Percentiles rank a stretch among this genome's conserved stretches.
Conservation (phyloP, 2,888 invertebrate species). For the Caenorhabditis sp. region DNA sequence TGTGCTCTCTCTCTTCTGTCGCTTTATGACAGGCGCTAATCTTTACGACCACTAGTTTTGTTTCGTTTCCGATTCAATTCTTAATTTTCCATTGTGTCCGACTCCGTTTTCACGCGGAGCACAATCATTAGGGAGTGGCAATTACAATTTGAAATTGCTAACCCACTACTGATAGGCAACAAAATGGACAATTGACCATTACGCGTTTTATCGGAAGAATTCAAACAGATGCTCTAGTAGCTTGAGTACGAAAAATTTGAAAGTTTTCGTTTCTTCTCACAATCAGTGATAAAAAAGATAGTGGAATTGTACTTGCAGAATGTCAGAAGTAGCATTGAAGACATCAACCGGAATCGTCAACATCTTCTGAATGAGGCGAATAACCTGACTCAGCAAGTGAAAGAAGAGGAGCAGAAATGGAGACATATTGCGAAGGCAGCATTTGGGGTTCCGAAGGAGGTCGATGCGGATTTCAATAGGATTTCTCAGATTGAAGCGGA, state of each 20-base stretch:
- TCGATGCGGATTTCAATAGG: slow-evolving; percentile 46
- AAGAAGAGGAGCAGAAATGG: slow-evolving; percentile 40
- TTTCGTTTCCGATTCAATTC: neutral
- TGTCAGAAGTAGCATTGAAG: slow-evolving; percentile 29
- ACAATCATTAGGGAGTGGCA: slow-evolving; percentile 48
- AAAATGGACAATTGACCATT: neutral
- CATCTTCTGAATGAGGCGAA: slow-evolving; percentile 30
- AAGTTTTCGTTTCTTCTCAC: slow-evolving; percentile 1
- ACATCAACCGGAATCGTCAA: slow-evolving; percentile 34
- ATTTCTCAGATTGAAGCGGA: slow-evolving; percentile 48
- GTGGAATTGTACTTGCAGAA: slow-evolving; percentile 32
- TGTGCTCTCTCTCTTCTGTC: slow-evolving; percentile 17
- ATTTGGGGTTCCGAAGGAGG: slow-evolving; percentile 45
- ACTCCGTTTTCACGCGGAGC: too few species aligned
- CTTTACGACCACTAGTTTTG: slow-evolving; percentile 41
- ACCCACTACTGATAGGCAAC: slow-evolving; percentile 23
- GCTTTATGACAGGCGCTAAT: slow-evolving; percentile 40
- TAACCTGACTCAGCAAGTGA: slow-evolving; percentile 34
- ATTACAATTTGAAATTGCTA: neutral
- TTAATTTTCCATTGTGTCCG: too few species aligned
- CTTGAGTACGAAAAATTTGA: too few species aligned
- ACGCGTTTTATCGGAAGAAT: too few species aligned
- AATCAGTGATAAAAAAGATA: slow-evolving; percentile 1
- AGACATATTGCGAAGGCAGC: slow-evolving; percentile 24
- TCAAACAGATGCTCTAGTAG: slow-evolving; percentile 15